Evolutionary conservation across 1,140 invertebrate genomes (phyloP).

Genomic region (Cydia strobilella): DNA sequence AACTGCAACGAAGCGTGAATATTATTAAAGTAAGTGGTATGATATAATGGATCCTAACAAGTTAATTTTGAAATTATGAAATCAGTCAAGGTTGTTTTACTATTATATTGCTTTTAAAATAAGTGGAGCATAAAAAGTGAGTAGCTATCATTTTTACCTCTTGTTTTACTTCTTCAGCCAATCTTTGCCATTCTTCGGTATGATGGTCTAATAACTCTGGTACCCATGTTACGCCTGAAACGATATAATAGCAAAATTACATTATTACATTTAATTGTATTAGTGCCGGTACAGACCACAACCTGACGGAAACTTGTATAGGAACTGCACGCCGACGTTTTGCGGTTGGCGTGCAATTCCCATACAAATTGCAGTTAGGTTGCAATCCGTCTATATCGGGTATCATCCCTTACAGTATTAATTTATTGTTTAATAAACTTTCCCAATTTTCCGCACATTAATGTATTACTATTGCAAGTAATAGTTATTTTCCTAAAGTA

Average conservation of each 20-base stretch:
- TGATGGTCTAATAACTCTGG: conserved; percentile 92
- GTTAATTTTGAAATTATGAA: conserved; percentile 8
- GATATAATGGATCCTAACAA: conserved; percentile 18
- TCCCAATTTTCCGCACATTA: no score
- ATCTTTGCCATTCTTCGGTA: conserved; percentile 90
- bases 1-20: conserved; percentile 7
- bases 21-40: conserved; percentile 13
- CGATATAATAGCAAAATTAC: conserved; percentile 7
- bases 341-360: no score
- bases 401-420: no score
- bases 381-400: no score
- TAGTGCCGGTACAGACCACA: no score
- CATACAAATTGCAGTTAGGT: no score
- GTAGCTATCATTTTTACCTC: conserved; percentile 79
- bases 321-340: no score
- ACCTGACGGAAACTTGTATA: no score
- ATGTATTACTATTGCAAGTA: no score
- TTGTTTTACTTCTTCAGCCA: conserved; percentile 89
- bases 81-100: conserved; percentile 10
- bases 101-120: not conserved
- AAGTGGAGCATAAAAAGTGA: conserved; percentile 12
- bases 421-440: no score
- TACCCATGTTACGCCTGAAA: conserved; percentile 87
- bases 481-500: no score
- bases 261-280: no score